These are phyloP conservation scores for Aphaenogaster floridana DNA, from an alignment of 1,140 invertebrate species.

Conservation along the genomic window DNA sequence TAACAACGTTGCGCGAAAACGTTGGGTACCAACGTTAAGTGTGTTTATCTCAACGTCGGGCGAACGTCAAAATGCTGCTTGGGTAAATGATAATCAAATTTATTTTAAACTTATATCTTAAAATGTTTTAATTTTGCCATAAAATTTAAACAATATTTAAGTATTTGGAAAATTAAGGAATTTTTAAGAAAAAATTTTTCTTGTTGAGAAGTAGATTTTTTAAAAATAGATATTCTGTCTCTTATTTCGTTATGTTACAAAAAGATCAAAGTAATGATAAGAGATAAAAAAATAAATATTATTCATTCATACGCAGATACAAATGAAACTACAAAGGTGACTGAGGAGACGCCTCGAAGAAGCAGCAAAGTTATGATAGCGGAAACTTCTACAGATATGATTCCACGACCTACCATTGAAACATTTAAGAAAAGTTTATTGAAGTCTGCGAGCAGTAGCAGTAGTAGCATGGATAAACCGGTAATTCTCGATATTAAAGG, in stretches of 20 bases:
- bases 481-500: constrained; percentile 66
- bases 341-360: neutral
- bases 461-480: constrained; percentile 63
- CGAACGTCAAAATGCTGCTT: too few species aligned
- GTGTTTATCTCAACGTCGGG: too few species aligned
- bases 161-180: too few species aligned
- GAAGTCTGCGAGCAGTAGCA: constrained; percentile 72
- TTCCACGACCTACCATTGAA: constrained; percentile 33
- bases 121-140: too few species aligned
- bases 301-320: neutral
- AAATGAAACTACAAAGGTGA: neutral
- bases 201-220: too few species aligned
- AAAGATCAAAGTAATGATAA: neutral
- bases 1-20: too few species aligned
- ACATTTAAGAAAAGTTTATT: constrained; percentile 75
- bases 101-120: too few species aligned
- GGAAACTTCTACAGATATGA: neutral
- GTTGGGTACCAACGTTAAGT: too few species aligned
- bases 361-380: constrained; percentile 14
- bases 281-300: neutral
- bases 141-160: too few species aligned
- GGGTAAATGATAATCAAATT: too few species aligned
- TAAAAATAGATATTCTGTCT: neutral
- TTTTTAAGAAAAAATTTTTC: too few species aligned
- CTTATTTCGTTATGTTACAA: neutral